Evolutionary conservation across 2,113 vertebrate species (phyloP).

Genomic region (Vidua chalybeata): DNA sequence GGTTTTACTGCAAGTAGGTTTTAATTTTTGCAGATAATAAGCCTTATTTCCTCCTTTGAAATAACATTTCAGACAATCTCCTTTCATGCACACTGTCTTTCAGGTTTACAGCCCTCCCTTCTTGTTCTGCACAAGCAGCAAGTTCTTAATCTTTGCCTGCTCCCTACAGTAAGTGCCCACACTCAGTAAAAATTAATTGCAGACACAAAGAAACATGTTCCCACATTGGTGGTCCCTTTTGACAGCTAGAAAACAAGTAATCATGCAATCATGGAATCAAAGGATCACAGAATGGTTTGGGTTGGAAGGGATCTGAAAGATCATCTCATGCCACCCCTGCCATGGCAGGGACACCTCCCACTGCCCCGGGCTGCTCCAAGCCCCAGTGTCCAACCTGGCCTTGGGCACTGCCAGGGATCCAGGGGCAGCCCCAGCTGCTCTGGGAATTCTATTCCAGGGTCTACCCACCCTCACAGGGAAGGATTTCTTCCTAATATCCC

Average conservation of each 20-base stretch:
- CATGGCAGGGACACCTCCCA: neutral
- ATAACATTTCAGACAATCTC: neutral
- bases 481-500: neutral
- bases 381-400: neutral
- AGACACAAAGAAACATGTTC: neutral
- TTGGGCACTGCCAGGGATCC: neutral
- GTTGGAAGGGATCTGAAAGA: neutral
- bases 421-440: neutral
- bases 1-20: neutral
- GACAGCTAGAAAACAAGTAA: neutral
- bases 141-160: neutral
- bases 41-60: neutral
- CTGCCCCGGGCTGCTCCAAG: neutral
- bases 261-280: neutral
- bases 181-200: neutral
- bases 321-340: accelerated
- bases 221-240: neutral
- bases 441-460: neutral
- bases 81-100: neutral
- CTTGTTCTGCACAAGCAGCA: neutral
- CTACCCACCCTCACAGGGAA: accelerated
- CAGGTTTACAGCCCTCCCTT: neutral
- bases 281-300: neutral
- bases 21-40: neutral
- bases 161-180: neutral